Base-by-base conservation (phyloP, 2,113 vertebrate genomes). In the Syrmaticus mikado region DNA sequence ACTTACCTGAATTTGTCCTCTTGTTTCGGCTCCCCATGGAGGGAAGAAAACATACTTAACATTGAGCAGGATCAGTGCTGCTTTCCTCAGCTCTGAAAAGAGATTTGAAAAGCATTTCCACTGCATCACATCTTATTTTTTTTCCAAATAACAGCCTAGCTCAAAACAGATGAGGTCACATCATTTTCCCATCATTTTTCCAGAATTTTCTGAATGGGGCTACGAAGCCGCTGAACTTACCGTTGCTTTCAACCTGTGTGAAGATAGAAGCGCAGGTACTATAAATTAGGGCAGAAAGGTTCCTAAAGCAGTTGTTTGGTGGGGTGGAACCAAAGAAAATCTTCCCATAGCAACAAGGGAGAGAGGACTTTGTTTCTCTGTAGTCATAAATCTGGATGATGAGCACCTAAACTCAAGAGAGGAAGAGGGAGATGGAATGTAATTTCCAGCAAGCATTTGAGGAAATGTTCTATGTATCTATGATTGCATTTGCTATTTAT, bases 41-140 rank as follows among this genome's bases (percentile, higher is more conserved):
- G 22, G 55, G 28, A 89, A 74, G 46, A 61, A 82, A 55, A 16
- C 11, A 22, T 62, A 27, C 21, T 53, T 70, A 71, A 12, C 28
- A 81, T 52, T 62, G 32, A 88, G 38, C 0, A 0, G 17, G 17
- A 74, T 65, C 41, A 81, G 70, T 21, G 4, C 30, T 88, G n/a
- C n/a, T 71, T 94, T 85, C 27, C 55, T 85, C 38, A 82, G 0
- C 22, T 43, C 75, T 34, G 62, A 32, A 87, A 70, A 78, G 21
- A 71, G 20, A 25, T 41, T 68, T 13, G 16, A 55, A 28, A 93
- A 88, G 11, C 25, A 62, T 71, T 43, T 85, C 68, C 46, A 66
- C 22, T 25, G 20, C 1, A 5, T 36, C 8, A 3, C 1, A 3
- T 55, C 34, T 8, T 34, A 43, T n/a, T n/a, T 38, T 28, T 16